Percentiles rank a stretch among this genome's conserved stretches.
These are phyloP conservation scores for Protaetia brevitarsis DNA, from an alignment of 1,140 invertebrate species.

Conservation along the genomic window DNA sequence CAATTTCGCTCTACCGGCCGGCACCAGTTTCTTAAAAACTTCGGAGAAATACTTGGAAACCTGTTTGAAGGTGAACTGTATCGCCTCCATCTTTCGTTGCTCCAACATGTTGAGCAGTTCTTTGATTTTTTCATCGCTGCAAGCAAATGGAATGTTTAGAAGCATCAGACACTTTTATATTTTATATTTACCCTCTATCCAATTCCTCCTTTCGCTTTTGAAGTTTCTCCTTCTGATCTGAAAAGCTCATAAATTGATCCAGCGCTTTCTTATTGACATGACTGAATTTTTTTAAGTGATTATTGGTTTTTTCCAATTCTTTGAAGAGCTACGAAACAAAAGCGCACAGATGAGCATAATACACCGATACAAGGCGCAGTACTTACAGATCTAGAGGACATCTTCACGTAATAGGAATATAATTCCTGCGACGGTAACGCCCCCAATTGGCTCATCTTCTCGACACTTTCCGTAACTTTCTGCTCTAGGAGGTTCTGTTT, in stretches of 20 bases:
- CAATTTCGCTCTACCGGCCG: slow-evolving; percentile 87
- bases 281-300: slow-evolving; percentile 96
- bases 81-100: slow-evolving; percentile 95
- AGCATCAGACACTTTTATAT: too few species aligned
- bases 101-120: slow-evolving; percentile 95
- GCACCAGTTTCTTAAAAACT: slow-evolving; percentile 98
- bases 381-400: slow-evolving; percentile 78
- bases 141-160: slow-evolving; percentile 24
- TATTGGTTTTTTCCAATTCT: slow-evolving; percentile 96
- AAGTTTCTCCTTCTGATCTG: slow-evolving; percentile 97
- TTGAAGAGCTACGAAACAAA: slow-evolving; percentile 75
- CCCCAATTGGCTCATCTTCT: slow-evolving; percentile 92
- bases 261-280: slow-evolving; percentile 99
- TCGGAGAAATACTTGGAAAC: slow-evolving; percentile 98
- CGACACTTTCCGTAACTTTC: slow-evolving; percentile 93
- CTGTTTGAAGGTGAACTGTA: slow-evolving; percentile 98
- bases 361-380: slow-evolving; percentile 20
- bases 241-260: slow-evolving; percentile 98
- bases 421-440: slow-evolving; percentile 88
- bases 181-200: slow-evolving; percentile 70
- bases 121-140: slow-evolving; percentile 80
- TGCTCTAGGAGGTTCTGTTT: slow-evolving; percentile 91
- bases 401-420: slow-evolving; percentile 86
- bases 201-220: slow-evolving; percentile 95
- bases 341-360: not conserved